phyloP scores from a whole-genome alignment of 2,797 vertebrate genomes.

The Bryconaethiops microstoma region DNA sequence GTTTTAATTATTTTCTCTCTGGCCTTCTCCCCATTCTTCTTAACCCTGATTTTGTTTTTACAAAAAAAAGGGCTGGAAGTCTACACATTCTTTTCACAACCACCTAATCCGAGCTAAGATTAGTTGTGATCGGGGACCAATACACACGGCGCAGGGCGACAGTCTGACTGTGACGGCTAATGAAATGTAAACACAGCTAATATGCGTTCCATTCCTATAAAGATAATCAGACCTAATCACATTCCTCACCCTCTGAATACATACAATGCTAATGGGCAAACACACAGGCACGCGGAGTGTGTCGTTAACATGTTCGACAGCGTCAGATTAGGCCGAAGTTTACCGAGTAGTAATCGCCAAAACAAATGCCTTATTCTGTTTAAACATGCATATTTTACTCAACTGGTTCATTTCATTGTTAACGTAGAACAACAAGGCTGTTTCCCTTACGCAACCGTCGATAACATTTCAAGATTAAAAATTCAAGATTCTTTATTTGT shows the following conservation, averaged over 20 bases:
- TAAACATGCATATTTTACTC: slow-evolving; percentile 31
- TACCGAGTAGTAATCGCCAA: slow-evolving; percentile 32
- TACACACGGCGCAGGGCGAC: slow-evolving; percentile 29
- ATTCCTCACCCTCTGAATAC: slow-evolving; percentile 46
- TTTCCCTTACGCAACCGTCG: too few relatives aligned
- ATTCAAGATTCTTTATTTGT: too few relatives aligned
- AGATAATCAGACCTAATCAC: slow-evolving; percentile 45
- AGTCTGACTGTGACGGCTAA: slow-evolving; percentile 40
- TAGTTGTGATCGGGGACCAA: slow-evolving; percentile 9
- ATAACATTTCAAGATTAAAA: too few relatives aligned
- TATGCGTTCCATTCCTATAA: slow-evolving; percentile 35
- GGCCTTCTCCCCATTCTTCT: neutral
- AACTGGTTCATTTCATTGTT: slow-evolving; percentile 25
- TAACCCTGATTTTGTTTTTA: neutral
- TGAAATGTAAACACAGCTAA: slow-evolving; percentile 52
- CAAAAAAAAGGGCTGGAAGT: neutral
- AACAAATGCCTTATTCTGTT: slow-evolving; percentile 37
- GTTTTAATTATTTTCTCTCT: neutral
- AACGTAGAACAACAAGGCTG: too few relatives aligned
- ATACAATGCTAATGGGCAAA: slow-evolving; percentile 50
- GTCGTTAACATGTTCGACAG: slow-evolving; percentile 46
- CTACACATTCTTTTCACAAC: neutral
- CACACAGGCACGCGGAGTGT: slow-evolving; percentile 47
- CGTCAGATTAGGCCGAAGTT: slow-evolving; percentile 33
- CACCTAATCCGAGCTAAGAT: slow-evolving; percentile 4